These are phyloP conservation scores for Dryococelus australis DNA, from an alignment of 2,888 invertebrate genomes.

Conservation along the genomic window DNA sequence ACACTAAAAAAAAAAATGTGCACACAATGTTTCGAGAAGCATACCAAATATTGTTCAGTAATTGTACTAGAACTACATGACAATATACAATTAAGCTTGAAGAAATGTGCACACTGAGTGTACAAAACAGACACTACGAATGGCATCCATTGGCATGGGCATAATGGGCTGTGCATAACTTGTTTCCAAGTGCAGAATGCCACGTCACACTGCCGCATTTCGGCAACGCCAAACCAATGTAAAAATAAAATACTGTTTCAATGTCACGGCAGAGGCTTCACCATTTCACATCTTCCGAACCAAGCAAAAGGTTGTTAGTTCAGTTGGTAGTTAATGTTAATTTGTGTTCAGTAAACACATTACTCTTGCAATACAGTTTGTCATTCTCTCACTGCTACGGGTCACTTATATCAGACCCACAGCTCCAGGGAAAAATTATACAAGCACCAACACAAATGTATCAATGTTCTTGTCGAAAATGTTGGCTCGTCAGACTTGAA, in stretches of 20 bases:
- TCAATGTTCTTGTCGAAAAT: neutral
- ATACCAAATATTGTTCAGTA: neutral
- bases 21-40: slow-evolving; percentile 12
- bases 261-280: neutral
- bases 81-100: too few species aligned
- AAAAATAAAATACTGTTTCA: neutral
- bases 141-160: too few species aligned
- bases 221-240: neutral
- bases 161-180: neutral
- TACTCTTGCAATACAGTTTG: neutral
- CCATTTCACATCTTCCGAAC: neutral
- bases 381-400: too few species aligned
- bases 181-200: neutral
- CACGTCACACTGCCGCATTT: neutral
- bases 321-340: neutral
- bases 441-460: neutral
- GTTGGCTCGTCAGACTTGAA: neutral
- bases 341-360: neutral
- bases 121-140: neutral
- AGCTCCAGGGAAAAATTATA: neutral
- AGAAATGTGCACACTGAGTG: too few species aligned
- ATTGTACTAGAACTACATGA: too few species aligned
- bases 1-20: slow-evolving; percentile 23
- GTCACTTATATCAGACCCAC: too few species aligned
- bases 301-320: neutral